These are phyloP conservation scores for Isichthys henryi DNA, from an alignment of 2,113 vertebrate species.

Conservation along the genomic window DNA sequence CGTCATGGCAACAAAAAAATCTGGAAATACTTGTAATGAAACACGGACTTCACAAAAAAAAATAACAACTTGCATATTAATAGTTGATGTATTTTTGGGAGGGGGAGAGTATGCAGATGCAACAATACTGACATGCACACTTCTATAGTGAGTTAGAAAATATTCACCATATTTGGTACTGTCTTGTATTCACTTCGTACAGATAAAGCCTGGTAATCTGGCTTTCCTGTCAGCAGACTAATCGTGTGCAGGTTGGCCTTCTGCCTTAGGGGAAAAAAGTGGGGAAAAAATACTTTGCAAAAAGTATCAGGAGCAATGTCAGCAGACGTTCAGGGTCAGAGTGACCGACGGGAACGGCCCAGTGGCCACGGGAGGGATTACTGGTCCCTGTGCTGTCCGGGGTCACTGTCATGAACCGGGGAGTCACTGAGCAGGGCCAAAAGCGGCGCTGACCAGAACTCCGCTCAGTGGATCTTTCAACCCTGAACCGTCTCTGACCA, in stretches of 20 bases:
- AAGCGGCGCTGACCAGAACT: neutral
- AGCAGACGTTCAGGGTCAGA: neutral
- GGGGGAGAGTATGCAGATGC: slow-evolving; percentile 58
- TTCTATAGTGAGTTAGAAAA: slow-evolving; percentile 58
- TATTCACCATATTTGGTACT: slow-evolving; percentile 73
- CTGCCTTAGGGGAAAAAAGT: slow-evolving; percentile 58
- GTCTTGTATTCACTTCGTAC: slow-evolving; percentile 69
- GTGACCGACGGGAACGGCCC: neutral
- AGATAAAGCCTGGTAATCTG: slow-evolving; percentile 67
- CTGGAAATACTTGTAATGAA: neutral
- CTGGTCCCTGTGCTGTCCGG: neutral
- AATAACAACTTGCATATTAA: slow-evolving; percentile 1
- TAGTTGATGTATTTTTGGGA: slow-evolving; percentile 31
- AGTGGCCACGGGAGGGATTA: neutral
- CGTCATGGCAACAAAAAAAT: slow-evolving; percentile 10
- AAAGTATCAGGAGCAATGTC: slow-evolving; percentile 41
- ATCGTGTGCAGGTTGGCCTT: slow-evolving; percentile 65
- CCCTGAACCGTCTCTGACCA: neutral
- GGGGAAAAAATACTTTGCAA: slow-evolving; percentile 63
- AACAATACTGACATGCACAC: slow-evolving; percentile 70
- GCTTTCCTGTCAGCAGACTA: slow-evolving; percentile 68
- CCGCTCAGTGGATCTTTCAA: neutral
- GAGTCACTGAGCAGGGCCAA: neutral
- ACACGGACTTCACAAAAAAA: slow-evolving; percentile 15
- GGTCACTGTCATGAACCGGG: neutral